Conservation (phyloP, 2,797 vertebrate genomes). For the Sebastes variabilis region DNA sequence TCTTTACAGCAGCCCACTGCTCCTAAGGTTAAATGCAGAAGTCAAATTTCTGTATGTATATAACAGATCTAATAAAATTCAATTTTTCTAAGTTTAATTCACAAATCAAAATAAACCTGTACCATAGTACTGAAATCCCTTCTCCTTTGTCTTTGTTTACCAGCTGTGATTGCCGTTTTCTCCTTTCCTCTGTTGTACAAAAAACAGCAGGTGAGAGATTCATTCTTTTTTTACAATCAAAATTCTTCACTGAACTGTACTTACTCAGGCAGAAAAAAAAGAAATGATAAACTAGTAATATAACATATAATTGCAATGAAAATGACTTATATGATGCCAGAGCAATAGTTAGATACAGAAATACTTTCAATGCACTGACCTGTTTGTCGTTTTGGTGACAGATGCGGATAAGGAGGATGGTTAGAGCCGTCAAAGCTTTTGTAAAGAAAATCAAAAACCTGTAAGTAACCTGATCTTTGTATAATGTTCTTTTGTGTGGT, state of each 20-base stretch:
- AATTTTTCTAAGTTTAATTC: neutral
- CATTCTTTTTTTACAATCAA: neutral
- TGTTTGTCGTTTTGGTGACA: constrained; percentile 55
- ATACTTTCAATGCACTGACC: neutral
- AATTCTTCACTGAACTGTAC: neutral
- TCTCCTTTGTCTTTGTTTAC: constrained; percentile 22
- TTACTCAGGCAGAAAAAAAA: neutral
- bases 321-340: neutral
- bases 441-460: constrained; percentile 84
- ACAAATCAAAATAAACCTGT: neutral
- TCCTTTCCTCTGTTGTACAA: constrained; percentile 91
- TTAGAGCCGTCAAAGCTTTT: constrained; percentile 80
- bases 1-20: too few species aligned
- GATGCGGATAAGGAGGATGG: constrained; percentile 88
- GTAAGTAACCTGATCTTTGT: constrained; percentile 77
- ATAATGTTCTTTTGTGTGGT: neutral
- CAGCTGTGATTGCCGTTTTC: constrained; percentile 89
- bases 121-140: neutral
- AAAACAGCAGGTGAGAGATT: constrained; percentile 89
- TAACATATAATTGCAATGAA: neutral
- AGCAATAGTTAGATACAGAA: constrained; percentile 28
- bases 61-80: fast-evolving
- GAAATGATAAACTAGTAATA: neutral
- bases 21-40: too few species aligned
- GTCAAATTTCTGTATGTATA: too few species aligned